Conservation (phyloP, 2,797 vertebrate species). For the Phrynocephalus forsythii region DNA sequence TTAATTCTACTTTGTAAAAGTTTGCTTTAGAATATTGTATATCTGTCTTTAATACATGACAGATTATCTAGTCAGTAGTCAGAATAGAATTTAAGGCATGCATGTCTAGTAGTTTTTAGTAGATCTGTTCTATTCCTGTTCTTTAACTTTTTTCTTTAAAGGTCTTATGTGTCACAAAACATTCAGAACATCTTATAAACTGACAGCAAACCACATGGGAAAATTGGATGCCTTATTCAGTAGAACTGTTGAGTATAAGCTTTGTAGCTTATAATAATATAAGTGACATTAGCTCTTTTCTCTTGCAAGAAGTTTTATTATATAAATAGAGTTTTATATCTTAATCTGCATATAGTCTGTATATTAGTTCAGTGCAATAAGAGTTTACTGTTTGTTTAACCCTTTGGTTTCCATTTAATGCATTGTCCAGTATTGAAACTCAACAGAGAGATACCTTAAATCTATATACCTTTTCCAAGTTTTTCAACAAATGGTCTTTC, state of each 20-base stretch:
- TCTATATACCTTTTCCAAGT: conserved; percentile 38
- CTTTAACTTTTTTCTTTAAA: conserved; percentile 77
- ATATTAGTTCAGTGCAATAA: conserved; percentile 69
- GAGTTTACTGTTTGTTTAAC: conserved; percentile 76
- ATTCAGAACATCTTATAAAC: conserved; percentile 75
- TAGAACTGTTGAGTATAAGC: conserved; percentile 82
- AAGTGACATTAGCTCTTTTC: conserved; percentile 70
- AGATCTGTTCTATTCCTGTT: conserved; percentile 74
- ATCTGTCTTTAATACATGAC: conserved; percentile 53
- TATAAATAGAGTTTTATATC: conserved; percentile 71
- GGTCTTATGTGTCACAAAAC: conserved; percentile 76
- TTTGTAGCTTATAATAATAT: conserved; percentile 73
- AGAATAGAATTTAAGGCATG: conserved; percentile 43
- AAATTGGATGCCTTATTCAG: conserved; percentile 79
- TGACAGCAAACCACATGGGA: conserved; percentile 81
- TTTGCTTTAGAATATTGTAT: not conserved
- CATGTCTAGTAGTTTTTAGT: conserved; percentile 64
- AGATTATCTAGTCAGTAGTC: conserved; percentile 46
- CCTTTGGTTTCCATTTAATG: conserved; percentile 83
- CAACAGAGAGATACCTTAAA: conserved; percentile 58
- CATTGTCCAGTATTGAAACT: conserved; percentile 68
- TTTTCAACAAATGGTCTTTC: conserved; percentile 42
- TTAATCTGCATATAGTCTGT: conserved; percentile 68
- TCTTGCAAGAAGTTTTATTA: conserved; percentile 68
- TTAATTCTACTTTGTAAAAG: conserved; percentile 13